phyloP scores from a whole-genome alignment of 2,113 vertebrate species.

The Smithornis capensis region DNA sequence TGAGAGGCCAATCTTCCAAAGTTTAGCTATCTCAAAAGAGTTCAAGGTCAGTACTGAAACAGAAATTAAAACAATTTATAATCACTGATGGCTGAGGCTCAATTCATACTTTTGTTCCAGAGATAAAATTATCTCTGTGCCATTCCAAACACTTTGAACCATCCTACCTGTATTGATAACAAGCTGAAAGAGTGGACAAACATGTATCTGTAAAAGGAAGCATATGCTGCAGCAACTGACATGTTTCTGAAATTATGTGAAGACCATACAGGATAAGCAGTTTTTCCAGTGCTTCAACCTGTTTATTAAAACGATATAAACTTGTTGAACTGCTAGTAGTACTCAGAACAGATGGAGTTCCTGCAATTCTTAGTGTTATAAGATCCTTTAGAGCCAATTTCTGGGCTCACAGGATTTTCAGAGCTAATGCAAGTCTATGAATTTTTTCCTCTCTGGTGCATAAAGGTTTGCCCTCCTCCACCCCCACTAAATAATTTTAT shows the following conservation, averaged over 20 bases:
- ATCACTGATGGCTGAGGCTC: background rate
- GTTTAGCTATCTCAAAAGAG: background rate
- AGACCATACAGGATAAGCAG: background rate
- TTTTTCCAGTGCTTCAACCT: background rate
- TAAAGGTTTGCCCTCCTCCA: accelerated
- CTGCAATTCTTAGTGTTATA: background rate
- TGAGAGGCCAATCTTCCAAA: background rate
- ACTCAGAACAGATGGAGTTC: background rate
- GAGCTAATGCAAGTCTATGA: background rate
- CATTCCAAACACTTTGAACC: background rate
- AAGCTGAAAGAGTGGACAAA: background rate
- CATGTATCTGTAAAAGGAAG: background rate
- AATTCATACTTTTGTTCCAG: background rate
- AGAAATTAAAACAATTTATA: background rate
- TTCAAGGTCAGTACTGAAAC: background rate
- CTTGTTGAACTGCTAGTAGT: background rate
- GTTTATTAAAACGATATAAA: background rate
- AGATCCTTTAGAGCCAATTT: background rate
- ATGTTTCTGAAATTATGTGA: background rate
- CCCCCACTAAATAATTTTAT: background rate
- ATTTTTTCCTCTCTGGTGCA: background rate
- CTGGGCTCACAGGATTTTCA: background rate
- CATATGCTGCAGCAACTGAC: background rate
- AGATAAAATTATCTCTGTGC: background rate
- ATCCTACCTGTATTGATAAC: background rate